phyloP scores from a whole-genome alignment of 2,113 vertebrate species.

The Alouatta palliata region DNA sequence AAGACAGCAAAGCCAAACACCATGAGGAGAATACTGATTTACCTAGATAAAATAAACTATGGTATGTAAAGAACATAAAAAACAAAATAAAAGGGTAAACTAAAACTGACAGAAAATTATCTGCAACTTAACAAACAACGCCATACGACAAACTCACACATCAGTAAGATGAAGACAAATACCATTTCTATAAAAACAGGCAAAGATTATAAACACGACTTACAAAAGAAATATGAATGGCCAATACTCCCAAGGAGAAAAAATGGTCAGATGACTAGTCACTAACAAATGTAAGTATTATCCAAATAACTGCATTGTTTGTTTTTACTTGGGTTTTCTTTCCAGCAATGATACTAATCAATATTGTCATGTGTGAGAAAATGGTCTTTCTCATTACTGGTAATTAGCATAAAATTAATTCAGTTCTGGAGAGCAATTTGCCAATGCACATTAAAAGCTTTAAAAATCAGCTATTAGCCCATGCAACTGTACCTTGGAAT shows the following conservation, averaged over 20 bases:
- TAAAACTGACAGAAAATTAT: constrained; percentile 2
- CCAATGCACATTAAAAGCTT: background rate
- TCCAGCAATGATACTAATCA: background rate
- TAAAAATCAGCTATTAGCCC: background rate
- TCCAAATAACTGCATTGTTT: background rate
- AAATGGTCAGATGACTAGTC: background rate
- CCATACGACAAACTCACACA: background rate
- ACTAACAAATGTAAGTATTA: background rate
- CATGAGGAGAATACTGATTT: background rate
- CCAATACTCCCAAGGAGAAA: background rate
- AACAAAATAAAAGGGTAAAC: constrained; percentile 6
- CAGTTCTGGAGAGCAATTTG: background rate
- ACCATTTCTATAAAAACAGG: constrained; percentile 32
- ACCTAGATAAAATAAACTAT: background rate
- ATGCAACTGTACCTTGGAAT: background rate
- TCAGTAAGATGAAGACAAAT: background rate
- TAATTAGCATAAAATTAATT: background rate
- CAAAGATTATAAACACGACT: constrained; percentile 36
- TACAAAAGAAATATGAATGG: constrained; percentile 21
- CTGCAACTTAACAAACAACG: background rate
- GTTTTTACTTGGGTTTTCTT: constrained; percentile 29
- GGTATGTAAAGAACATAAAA: background rate
- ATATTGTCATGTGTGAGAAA: background rate
- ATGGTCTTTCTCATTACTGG: background rate
- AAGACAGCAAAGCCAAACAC: constrained; percentile 6